Evolutionary conservation across 2,797 vertebrate species (phyloP), one percentile per base, ranked within the genome.

Genomic region (Yasuhikotakia modesta): DNA sequence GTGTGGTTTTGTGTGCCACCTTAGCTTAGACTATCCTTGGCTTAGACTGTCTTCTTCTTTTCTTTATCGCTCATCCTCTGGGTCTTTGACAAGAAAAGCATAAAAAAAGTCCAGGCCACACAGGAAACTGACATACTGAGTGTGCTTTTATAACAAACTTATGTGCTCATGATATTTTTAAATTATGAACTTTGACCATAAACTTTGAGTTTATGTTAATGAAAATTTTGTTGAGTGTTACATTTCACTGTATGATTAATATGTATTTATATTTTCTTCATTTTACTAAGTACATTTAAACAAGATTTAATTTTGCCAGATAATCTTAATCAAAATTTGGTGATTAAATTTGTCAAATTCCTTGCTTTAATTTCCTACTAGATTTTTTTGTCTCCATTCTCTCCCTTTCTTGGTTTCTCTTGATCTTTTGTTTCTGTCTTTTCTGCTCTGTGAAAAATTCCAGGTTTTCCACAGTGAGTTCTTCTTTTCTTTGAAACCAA

Each of bases 11-110:
- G 46, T 27, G 4, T 27, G 2, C 27, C 45, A 35, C 16, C 13
- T 8, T 32, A 24, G 27, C 12, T 27, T 21, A 27, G 69, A 43
- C 19, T 24, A 13, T 55, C 12, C 57, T 43, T 10, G 1, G n/a
- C 74, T 58, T 68, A 30, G 39, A 68, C 58, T 57, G 66, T 70
- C 57, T 61, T 16, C 16, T 45, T 16, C 27, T 46, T 11, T 43
- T 1, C 39, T 43, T 10, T 10, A 43, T 43, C 8, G 8, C 7
- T 43, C 7, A 43, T 11, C 6, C 32, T 35, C 39, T 10, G 1
- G 1, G 2, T 43, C 4, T 52, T 17, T 52, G 48, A 52, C 55
- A 10, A 57, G 0, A 12, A 4, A 45, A 17, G 24, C 14, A 14
- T 27, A 11, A 46, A 46, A 39, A 61, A 19, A 22, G 22, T 72